A percentile compares a stretch with the other conserved stretches of the same genome.
These are phyloP conservation scores for Azemiops feae DNA, from an alignment of 2,113 vertebrate genomes.

Conservation along the genomic window DNA sequence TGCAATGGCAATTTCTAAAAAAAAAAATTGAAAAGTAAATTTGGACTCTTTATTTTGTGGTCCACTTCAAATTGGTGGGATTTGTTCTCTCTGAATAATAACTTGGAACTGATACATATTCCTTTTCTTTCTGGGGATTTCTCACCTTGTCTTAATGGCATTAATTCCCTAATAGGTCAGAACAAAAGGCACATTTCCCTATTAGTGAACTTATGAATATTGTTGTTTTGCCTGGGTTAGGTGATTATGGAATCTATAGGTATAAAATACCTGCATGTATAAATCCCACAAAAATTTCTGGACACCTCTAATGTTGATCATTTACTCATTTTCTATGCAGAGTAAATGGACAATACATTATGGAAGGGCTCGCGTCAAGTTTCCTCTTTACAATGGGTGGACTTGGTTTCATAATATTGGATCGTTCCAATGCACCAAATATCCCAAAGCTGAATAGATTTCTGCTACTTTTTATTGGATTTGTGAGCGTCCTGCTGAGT, in stretches of 20 bases:
- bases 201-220: fast-evolving
- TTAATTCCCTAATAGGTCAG: neutral
- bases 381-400: slow-evolving; percentile 99
- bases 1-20: neutral
- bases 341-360: slow-evolving; percentile 98
- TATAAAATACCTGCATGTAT: fast-evolving
- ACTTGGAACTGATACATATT: neutral
- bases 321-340: slow-evolving; percentile 62
- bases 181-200: neutral
- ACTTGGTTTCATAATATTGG: slow-evolving; percentile 95
- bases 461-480: slow-evolving; percentile 95
- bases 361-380: slow-evolving; percentile 97
- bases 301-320: neutral
- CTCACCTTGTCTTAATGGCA: neutral
- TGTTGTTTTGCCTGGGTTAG: neutral
- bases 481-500: slow-evolving; percentile 94
- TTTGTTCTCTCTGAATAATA: neutral
- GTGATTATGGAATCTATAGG: neutral
- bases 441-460: slow-evolving; percentile 98
- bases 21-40: neutral
- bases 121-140: neutral
- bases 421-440: slow-evolving; percentile 96
- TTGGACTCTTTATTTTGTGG: neutral
- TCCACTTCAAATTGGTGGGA: neutral
- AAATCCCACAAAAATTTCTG: neutral